Base-by-base conservation (phyloP, 2,797 vertebrate genomes). In the Poecilia gillii region DNA sequence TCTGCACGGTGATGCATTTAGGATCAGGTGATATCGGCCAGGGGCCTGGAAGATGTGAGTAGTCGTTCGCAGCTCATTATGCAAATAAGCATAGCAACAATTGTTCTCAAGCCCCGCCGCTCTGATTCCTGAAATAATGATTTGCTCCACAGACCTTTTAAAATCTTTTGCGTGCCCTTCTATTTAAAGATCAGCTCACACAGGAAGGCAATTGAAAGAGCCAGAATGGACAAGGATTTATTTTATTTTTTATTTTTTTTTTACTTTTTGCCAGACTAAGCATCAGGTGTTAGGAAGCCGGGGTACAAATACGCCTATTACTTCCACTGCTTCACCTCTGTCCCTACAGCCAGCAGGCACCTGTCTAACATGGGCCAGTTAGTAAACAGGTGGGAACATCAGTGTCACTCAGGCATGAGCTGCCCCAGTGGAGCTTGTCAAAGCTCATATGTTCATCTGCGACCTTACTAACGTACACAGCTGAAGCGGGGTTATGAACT, bases 31-130 rank as follows among this genome's bases (percentile, higher is more conserved):
- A 89, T 88, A 87, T 89, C 73, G 64, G 77, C 46, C 62, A 33
- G 74, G 68, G 73, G 78, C 82, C 25, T 81, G 78, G 85, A 83
- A 87, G 84, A 77, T 88, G 88, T 13, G 20, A 82, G 23, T 81
- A 89, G 84, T 94, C 89, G 89, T 80, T 92, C 92, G 86, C 78
- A 89, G 83, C 90, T 93, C 77, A 92, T 93, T 93, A 94, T 90
- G 90, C 83, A 90, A 92, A 93, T 88, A 74, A 88, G 20, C 25
- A 28, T 43, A 7, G 75, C 79, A 85, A 85, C 87, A 86, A 85
- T 92, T 91, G 88, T 89, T 89, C 87, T 86, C 51, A 6, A 75
- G 85, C 86, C 73, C 83, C 75, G 76, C 73, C 73, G 86, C 31
- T 78, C 81, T 20, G 85, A 89, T 90, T 74, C 79, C 89, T 85